Conservation (phyloP, 2,113 vertebrate genomes). For the Recurvirostra avosetta region DNA sequence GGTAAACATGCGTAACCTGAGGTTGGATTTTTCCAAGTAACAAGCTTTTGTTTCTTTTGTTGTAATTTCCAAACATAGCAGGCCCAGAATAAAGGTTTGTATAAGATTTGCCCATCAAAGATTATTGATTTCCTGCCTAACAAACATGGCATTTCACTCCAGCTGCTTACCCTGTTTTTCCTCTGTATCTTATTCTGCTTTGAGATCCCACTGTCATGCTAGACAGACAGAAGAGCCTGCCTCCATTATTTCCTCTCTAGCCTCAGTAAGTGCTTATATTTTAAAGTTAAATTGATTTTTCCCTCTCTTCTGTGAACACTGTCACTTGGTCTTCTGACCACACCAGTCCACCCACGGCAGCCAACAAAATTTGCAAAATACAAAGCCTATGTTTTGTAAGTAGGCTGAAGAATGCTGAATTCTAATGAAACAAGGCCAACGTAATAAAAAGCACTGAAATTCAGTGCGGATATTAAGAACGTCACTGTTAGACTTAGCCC, state of each 20-base stretch:
- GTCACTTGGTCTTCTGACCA: not conserved
- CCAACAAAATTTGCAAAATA: not conserved
- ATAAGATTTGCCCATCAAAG: not conserved
- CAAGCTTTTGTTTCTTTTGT: conserved; percentile 7
- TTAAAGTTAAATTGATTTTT: conserved; percentile 33
- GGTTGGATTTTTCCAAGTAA: not conserved
- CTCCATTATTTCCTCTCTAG: conserved; percentile 15
- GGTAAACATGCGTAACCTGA: conserved; percentile 1
- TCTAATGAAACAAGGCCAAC: not conserved
- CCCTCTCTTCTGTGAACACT: not conserved
- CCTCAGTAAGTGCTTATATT: not conserved
- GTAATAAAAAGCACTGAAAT: conserved; percentile 3
- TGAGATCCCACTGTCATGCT: not conserved
- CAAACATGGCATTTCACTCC: not conserved
- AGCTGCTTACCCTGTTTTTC: not conserved
- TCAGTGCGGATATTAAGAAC: not conserved
- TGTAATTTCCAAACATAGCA: conserved; percentile 5
- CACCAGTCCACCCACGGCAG: not conserved
- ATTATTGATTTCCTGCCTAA: conserved; percentile 23
- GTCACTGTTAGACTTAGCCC: not conserved
- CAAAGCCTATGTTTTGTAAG: not conserved
- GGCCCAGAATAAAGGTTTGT: conserved; percentile 17
- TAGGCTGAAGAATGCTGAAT: not conserved
- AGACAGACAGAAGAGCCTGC: conserved; percentile 33
- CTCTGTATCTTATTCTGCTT: not conserved